phyloP scores from a whole-genome alignment of 2,797 vertebrate species.

The Acanthopagrus latus region DNA sequence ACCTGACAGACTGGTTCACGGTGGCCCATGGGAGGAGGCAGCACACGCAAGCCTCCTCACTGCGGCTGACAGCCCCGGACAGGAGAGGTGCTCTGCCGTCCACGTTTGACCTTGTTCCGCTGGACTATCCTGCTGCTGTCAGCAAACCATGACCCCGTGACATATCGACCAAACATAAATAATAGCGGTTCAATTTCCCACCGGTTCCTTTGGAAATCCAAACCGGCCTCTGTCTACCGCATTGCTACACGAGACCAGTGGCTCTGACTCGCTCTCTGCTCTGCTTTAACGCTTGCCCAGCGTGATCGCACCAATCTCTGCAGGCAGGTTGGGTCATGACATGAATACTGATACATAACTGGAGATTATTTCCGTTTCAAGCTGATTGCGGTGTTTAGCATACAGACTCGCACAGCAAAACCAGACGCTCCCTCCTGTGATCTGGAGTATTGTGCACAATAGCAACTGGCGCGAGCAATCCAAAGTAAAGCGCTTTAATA shows the following conservation, averaged over 20 bases:
- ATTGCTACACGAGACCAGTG: slow-evolving; percentile 66
- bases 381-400: background rate
- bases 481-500: background rate
- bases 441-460: slow-evolving; percentile 5
- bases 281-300: slow-evolving; percentile 5
- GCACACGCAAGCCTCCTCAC: slow-evolving; percentile 51
- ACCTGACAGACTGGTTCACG: slow-evolving; percentile 72
- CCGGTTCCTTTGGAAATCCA: slow-evolving; percentile 61
- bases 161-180: slow-evolving; percentile 78
- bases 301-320: slow-evolving; percentile 13
- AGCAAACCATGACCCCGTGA: slow-evolving; percentile 74
- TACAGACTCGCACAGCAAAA: background rate
- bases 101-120: slow-evolving; percentile 74
- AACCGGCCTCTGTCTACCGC: slow-evolving; percentile 64
- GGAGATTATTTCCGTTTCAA: background rate
- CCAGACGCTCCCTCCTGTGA: background rate
- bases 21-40: slow-evolving; percentile 48
- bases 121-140: slow-evolving; percentile 70
- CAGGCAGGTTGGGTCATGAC: slow-evolving; percentile 27
- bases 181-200: slow-evolving; percentile 68
- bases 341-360: slow-evolving; percentile 48
- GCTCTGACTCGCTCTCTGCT: slow-evolving; percentile 17
- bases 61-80: slow-evolving; percentile 57
- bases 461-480: background rate
- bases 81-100: slow-evolving; percentile 45